Percentiles rank a stretch among this genome's conserved stretches.
Conservation (phyloP, 2,113 vertebrate genomes). For the Chauna torquata region DNA sequence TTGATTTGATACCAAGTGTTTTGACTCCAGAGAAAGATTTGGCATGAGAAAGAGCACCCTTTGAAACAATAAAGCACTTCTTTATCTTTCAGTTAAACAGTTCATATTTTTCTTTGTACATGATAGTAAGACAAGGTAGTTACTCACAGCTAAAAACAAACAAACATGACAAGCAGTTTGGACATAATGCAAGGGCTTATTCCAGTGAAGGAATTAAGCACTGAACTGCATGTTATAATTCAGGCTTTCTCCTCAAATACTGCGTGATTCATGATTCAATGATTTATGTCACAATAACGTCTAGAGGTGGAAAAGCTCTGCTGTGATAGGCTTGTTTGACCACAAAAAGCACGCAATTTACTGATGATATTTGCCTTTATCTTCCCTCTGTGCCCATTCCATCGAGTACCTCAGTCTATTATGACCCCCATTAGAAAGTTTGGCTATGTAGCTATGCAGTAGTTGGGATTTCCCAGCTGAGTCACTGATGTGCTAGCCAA, state of each 20-base stretch:
- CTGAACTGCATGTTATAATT: neutral
- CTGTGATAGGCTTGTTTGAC: constrained; percentile 16
- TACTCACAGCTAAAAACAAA: neutral
- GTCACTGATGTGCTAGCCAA: neutral
- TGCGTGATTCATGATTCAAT: neutral
- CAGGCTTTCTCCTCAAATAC: neutral
- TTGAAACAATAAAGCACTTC: neutral
- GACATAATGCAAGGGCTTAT: neutral
- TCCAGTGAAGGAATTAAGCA: neutral
- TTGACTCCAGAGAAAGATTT: neutral
- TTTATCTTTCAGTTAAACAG: neutral
- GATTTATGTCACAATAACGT: neutral
- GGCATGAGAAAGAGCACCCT: neutral
- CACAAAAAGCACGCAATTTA: constrained; percentile 28
- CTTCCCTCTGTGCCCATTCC: constrained; percentile 24
- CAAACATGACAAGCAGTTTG: neutral
- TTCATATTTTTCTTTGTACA: neutral
- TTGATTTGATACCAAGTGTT: neutral
- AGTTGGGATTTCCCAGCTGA: constrained; percentile 45
- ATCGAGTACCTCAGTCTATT: neutral
- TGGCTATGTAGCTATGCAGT: constrained; percentile 8
- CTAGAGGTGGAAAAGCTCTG: constrained; percentile 9
- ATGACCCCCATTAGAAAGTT: neutral
- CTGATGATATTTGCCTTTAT: constrained; percentile 24
- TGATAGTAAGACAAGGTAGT: neutral